Evolutionary conservation across 2,888 invertebrate genomes (phyloP), one percentile per base, ranked within the genome.

Genomic region (Nemotelus nigrinus): DNA sequence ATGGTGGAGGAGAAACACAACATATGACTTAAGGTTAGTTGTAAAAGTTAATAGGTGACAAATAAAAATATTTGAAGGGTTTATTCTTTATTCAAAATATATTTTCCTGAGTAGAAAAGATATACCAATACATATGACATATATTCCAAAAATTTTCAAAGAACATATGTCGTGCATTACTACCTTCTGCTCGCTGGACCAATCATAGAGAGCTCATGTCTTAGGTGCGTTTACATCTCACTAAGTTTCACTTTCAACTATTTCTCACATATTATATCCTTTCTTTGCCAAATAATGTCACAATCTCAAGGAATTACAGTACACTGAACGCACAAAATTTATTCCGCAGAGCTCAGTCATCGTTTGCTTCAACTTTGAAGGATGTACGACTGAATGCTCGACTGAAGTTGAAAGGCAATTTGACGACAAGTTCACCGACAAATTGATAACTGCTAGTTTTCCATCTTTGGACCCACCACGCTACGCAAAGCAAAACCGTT

Each of bases 401-500:
- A 68, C 2, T 48, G 67, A 50, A 68, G 67, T 41, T 68, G 25
- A 60, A 60, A 68, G 67, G 39, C 39, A 3, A 50, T 48, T 25
- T 4, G 48, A 68, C 39, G 67, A 68, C n/a, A 39, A 60, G 39
- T 7, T 68, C 67, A 48, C 48, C 50, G 48, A 50, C 47, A 68
- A 68, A 68, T 68, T 68, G 67, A 68, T 68, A 68, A 68, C 67
- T 50, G 50, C 67, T 39, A 60, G 47, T n/a, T 25, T 48, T 50
- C n/a, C 67, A 45, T n/a, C 10, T 8, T n/a, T 47, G 4, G 25
- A 25, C 25, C 25, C 25, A 25, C 25, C 25, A 25, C 25, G 25
- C 25, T 25, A 25, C 25, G 25, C 25, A 25, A 25, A 25, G 25
- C 1, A 45, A 44, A 8, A 44, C 39, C 65, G 47, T 47, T 65